Base-by-base conservation (phyloP, 2,797 vertebrate genomes). In the Geotrypetes seraphini region DNA sequence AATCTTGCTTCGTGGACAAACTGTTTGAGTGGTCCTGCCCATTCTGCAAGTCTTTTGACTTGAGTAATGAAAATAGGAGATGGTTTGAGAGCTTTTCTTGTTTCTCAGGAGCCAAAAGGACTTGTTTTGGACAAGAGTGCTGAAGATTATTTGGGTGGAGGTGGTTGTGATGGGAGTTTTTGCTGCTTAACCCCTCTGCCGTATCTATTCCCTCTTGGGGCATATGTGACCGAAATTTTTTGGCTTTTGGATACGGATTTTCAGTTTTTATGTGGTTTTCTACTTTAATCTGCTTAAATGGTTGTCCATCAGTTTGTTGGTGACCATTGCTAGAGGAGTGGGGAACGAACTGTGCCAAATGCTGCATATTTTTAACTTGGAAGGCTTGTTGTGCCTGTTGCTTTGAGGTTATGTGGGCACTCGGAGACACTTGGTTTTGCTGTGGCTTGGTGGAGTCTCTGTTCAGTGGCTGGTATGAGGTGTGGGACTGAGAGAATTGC, bases 171-270 rank as follows among this genome's bases (percentile, higher is more conserved):
- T 57, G 33, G 8, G 66, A 57, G 47, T 66, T 70, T 71, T 62
- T 71, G 23, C 26, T 67, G 43, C 63, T 66, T 24, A 60, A 27
- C 49, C 30, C 73, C 16, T 68, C 84, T 6, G 67, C 56, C 55
- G 83, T 82, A 39, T 88, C 84, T 5, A 46, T 50, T 43, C 86
- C 77, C 29, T 60, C 62, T 32, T 84, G 88, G 32, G 74, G 56
- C 35, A 60, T 68, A 39, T 67, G 74, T 41, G 61, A 17, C 8
- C 64, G 53, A 33, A 75, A 71, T 3, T 65, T 57, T 8, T 31
- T n/a, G 26, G 69, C 31, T 45, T 71, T 75, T 10, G 37, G 23
- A 34, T 65, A 72, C 29, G 56, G 71, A 33, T 20, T 73, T 47
- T 54, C 60, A 11, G 21, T 16, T 23, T 41, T 53, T 29, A 71